Base-by-base conservation (phyloP, 2,888 invertebrate genomes). In the Heliconius erato region DNA sequence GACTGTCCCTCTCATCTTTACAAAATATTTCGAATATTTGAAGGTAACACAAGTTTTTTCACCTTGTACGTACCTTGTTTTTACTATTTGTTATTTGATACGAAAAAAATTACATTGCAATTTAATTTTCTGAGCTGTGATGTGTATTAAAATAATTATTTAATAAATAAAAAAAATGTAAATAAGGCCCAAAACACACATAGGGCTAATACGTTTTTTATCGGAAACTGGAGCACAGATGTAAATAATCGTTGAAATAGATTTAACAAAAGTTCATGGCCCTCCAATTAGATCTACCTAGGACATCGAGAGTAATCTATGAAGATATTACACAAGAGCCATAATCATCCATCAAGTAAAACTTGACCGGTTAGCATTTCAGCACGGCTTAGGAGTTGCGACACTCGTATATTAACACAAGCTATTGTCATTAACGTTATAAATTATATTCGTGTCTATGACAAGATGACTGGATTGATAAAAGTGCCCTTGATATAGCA, bases 361-460 rank as follows among this genome's bases (percentile, higher is more conserved):
- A 85, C 86, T 87, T 90, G 91, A 92, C 94, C 93, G 93, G 94
- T 92, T 95, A 94, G 91, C 95, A 95, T 95, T 94, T 94, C 28
- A 86, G 90, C 86, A 86, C 89, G 94, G 92, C 95, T 94, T 94
- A 92, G 92, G 87, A 87, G 87, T 94, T 94, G 89, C 92, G 89
- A 92, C 92, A 93, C 82, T 81, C 84, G 44, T 44, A 86, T 86
- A 82, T 85, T 83, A 85, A 79, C 81, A 82, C 80, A 14, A 65
- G 59, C 84, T 67, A 84, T 84, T 84, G 84, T 84, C 83, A 84
- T 80, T 82, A 82, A 12, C 54, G 32, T 23, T 80, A 72, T 82
- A 72, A 82, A 80, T 80, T 74, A 82, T 68, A 35, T 80, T 77
- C 77, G 54, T 74, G 71, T 74, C 54, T 72, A 78, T 67, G 63